Base-by-base conservation (phyloP, 2,797 vertebrate genomes). In the Oryzias sinensis region DNA sequence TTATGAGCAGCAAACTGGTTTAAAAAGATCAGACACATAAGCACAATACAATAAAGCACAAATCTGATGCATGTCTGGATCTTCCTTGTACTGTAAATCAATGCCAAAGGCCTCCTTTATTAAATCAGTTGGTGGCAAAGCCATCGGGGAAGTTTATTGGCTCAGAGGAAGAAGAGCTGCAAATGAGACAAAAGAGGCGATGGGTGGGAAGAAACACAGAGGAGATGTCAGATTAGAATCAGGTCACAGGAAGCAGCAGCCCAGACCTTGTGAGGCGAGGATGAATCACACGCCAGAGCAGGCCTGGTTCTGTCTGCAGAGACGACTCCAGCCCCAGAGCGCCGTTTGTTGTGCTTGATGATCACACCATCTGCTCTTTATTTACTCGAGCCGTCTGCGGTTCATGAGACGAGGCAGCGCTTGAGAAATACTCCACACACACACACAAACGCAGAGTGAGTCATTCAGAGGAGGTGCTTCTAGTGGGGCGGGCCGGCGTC, bases 281-380 rank as follows among this genome's bases (percentile, higher is more conserved):
- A 70, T 53, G 53, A 73, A 59, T 79, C 74, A 53, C 48, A 22
- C 46, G 16, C 54, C 72, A 66, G 53, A 68, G 53, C 63, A 61
- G 54, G 20, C 50, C 63, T 25, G 17, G 41, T 64, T 68, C 70
- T n/a, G 18, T 69, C 68, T 76, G 66, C 11, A 11, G 61, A 65
- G 53, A 33, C 62, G 72, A 59, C 56, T 44, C 56, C 9, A 63
- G 60, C 64, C 47, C 48, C 63, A 77, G 56, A 70, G 47, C 29
- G 68, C 65, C 59, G 79, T 85, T 87, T 83, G 84, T 83, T 86
- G 81, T 76, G 55, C 68, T 70, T 74, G 74, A 84, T 33, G 68
- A 83, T 73, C 65, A 45, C 65, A 64, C 81, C 79, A 82, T 87
- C 80, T 85, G 83, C 67, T 83, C 51, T 0, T 43, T 70, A 64